Conservation (phyloP, 2,888 invertebrate species). For the Diadegma fenestrale region DNA sequence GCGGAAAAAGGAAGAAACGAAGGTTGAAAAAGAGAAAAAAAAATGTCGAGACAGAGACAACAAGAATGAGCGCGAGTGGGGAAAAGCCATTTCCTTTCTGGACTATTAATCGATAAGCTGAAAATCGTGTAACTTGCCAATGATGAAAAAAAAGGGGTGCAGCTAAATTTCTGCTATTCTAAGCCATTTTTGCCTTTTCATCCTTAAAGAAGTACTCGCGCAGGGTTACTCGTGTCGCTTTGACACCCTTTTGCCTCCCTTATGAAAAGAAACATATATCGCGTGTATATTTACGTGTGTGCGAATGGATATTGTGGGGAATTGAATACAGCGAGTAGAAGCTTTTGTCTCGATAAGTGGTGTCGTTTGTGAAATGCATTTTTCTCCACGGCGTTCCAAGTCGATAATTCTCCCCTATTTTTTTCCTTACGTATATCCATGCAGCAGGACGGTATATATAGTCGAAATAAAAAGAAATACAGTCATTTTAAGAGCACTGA, state of each 20-base stretch:
- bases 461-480: constrained; percentile 49
- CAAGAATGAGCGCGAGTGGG: constrained; percentile 53
- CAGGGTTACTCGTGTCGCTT: constrained; percentile 56
- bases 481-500: constrained; percentile 13
- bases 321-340: constrained; percentile 55
- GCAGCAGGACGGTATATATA: background rate
- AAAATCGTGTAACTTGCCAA: constrained; percentile 67
- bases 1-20: constrained; percentile 42
- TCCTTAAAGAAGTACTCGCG: constrained; percentile 43
- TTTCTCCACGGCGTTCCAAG: constrained; percentile 36
- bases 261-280: background rate
- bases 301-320: constrained; percentile 18
- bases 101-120: constrained; percentile 71
- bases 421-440: constrained; percentile 11
- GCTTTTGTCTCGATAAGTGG: constrained; percentile 64
- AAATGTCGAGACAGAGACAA: constrained; percentile 56
- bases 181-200: constrained; percentile 16
- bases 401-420: constrained; percentile 16
- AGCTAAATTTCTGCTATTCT: constrained; percentile 41
- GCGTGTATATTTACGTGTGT: background rate
- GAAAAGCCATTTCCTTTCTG: constrained; percentile 69
- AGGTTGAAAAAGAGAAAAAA: constrained; percentile 22
- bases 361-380: constrained; percentile 64
- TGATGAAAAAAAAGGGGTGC: constrained; percentile 59
- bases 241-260: constrained; percentile 31